Conservation (phyloP, 1,140 invertebrate species). For the Oreohelix idahoensis region DNA sequence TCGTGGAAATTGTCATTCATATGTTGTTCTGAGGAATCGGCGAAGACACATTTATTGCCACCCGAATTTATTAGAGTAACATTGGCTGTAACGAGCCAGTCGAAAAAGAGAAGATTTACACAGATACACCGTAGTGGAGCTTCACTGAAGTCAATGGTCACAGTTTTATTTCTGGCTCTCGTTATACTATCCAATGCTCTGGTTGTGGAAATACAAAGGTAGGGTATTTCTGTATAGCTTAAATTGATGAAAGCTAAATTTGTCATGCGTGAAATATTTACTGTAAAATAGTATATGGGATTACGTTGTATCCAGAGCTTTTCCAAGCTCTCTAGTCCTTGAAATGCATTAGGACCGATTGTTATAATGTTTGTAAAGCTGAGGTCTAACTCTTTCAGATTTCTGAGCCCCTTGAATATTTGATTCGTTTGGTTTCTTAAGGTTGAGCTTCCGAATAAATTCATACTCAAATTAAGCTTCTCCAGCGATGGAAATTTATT, state of each 20-base stretch:
- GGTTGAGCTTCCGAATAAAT: not conserved
- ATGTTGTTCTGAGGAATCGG: not conserved
- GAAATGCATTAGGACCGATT: not conserved
- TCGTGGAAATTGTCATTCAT: not conserved
- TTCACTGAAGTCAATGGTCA: not conserved
- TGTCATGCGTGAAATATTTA: not conserved
- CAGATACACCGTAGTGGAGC: not conserved
- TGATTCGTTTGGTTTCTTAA: not conserved
- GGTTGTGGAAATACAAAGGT: not conserved
- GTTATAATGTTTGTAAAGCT: not conserved
- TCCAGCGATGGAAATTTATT: not conserved
- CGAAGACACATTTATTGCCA: not conserved
- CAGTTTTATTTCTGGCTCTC: no score
- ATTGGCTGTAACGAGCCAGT: not conserved
- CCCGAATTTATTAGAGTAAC: no score
- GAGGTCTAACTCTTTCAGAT: not conserved
- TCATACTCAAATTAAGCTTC: not conserved
- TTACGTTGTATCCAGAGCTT: not conserved
- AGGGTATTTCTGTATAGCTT: not conserved
- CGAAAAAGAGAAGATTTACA: not conserved
- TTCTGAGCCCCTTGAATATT: not conserved
- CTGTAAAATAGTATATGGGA: not conserved
- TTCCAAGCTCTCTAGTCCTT: not conserved
- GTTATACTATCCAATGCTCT: not conserved
- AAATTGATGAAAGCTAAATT: not conserved